These are phyloP conservation scores for Trypoxylon attenuatum DNA, from an alignment of 2,888 invertebrate species.

Conservation along the genomic window DNA sequence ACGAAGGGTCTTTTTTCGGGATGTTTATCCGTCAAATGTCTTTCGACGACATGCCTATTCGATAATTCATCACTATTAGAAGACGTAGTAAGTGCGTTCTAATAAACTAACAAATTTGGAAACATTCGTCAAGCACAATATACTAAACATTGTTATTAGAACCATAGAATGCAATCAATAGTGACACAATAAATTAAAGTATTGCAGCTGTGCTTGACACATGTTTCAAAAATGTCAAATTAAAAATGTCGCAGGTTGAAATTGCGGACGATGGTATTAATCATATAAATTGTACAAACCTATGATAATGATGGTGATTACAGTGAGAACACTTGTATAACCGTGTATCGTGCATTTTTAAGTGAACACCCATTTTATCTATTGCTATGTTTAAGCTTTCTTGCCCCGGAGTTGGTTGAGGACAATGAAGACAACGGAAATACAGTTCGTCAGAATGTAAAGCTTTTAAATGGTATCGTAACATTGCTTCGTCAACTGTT, in stretches of 20 bases:
- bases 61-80: slow-evolving; percentile 58
- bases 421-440: slow-evolving; percentile 85
- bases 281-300: too few relatives aligned
- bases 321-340: slow-evolving; percentile 86
- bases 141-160: not conserved
- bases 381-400: slow-evolving; percentile 75
- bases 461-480: slow-evolving; percentile 83
- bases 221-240: too few relatives aligned
- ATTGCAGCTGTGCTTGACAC: slow-evolving; percentile 6
- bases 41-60: slow-evolving; percentile 78
- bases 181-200: too few relatives aligned
- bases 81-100: slow-evolving; percentile 44
- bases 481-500: slow-evolving; percentile 82
- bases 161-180: not conserved
- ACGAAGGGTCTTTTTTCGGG: slow-evolving; percentile 75
- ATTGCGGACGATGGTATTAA: too few relatives aligned
- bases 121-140: slow-evolving; percentile 47
- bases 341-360: slow-evolving; percentile 84
- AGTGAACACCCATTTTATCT: slow-evolving; percentile 82
- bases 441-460: slow-evolving; percentile 79
- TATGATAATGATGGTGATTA: slow-evolving; percentile 79
- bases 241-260: too few relatives aligned
- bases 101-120: not conserved
- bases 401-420: slow-evolving; percentile 76
- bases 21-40: slow-evolving; percentile 81